Conservation (phyloP, 2,797 vertebrate genomes). For the Vultur gryphus region DNA sequence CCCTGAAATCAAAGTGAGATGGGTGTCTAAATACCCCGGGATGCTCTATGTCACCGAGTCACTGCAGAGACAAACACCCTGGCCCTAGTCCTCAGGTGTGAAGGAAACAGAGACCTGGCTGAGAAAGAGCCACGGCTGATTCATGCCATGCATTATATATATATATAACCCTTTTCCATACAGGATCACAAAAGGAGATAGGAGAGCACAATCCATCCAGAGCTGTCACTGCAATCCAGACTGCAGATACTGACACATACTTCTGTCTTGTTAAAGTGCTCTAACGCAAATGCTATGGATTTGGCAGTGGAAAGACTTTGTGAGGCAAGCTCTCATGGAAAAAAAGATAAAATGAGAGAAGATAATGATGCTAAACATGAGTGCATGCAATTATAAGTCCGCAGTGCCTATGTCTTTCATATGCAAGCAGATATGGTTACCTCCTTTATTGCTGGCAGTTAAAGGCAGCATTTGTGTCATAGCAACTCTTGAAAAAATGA, state of each 20-base stretch:
- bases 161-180: not conserved
- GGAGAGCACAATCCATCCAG: not conserved
- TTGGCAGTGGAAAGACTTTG: not conserved
- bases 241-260: not conserved
- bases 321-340: not conserved
- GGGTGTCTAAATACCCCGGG: not conserved
- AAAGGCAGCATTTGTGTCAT: not conserved
- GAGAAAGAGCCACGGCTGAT: not conserved
- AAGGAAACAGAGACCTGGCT: not conserved
- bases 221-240: not conserved
- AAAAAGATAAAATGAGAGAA: slow-evolving; percentile 21
- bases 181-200: not conserved
- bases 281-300: not conserved
- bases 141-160: not conserved
- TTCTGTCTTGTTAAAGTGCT: not conserved
- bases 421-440: not conserved
- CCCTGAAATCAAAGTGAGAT: not conserved
- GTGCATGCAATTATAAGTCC: not conserved
- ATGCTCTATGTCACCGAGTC: not conserved
- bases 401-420: not conserved
- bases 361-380: slow-evolving; percentile 1
- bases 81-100: not conserved
- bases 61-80: not conserved
- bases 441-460: not conserved
- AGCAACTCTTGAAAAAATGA: not conserved